Conservation (phyloP, 2,797 vertebrate species). For the Melanotaenia maccullochi region DNA sequence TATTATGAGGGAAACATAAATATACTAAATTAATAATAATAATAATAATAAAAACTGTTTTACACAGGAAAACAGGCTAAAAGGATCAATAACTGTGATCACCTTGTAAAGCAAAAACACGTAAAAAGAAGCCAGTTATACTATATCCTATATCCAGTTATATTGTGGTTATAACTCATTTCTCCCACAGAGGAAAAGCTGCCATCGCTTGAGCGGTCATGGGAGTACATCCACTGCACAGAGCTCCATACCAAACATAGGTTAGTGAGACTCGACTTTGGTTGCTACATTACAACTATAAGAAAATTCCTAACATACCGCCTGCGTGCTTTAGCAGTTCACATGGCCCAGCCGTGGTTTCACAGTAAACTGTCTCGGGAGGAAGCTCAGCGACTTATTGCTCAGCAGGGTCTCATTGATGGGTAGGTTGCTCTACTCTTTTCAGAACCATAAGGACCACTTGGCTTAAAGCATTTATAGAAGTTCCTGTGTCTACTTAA, state of each 20-base stretch:
- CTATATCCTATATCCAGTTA: slow-evolving; percentile 1
- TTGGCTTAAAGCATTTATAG: background rate
- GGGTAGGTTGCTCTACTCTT: slow-evolving; percentile 81
- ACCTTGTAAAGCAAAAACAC: background rate
- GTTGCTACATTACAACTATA: background rate
- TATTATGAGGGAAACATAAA: background rate
- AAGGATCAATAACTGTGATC: background rate
- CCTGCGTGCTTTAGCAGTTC: slow-evolving; percentile 84
- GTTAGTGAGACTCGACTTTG: slow-evolving; percentile 75
- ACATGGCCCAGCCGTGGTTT: slow-evolving; percentile 95
- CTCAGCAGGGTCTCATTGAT: slow-evolving; percentile 93
- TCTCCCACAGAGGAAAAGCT: slow-evolving; percentile 90
- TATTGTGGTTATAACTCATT: slow-evolving; percentile 20
- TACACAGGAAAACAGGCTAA: background rate
- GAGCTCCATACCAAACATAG: slow-evolving; percentile 84
- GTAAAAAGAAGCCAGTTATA: background rate
- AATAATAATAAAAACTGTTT: background rate
- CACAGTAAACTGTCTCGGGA: slow-evolving; percentile 94
- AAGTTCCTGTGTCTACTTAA: background rate
- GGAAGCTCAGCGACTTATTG: slow-evolving; percentile 92
- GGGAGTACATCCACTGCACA: slow-evolving; percentile 88
- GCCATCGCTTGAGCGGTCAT: slow-evolving; percentile 89
- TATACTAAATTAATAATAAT: background rate
- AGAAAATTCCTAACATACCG: background rate
- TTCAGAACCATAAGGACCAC: background rate